Base-by-base conservation (phyloP, 2,797 vertebrate species). In the Lindbergichthys nudifrons region DNA sequence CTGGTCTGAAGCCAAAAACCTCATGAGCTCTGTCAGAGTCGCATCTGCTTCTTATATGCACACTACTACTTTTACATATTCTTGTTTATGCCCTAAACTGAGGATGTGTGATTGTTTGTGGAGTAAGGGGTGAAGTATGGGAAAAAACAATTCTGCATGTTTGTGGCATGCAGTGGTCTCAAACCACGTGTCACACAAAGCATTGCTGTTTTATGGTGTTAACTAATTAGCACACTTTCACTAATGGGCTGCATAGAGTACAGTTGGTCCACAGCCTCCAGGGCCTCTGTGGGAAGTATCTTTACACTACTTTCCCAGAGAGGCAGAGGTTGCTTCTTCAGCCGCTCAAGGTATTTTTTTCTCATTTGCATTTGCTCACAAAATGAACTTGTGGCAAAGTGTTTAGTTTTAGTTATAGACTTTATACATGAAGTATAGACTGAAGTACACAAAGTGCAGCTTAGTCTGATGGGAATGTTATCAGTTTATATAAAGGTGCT, bases 1-100 rank as follows among this genome's bases (percentile, higher is more conserved):
- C 77, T 88, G 85, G 83, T 80, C 75, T 9, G 30, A 48, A 51
- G 83, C 88, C 88, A 92, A 68, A 71, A 10, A 58, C 72, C 77
- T 77, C 70, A 62, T 30, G 61, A 75, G 53, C 75, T 76, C 57
- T 79, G 65, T 59, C 64, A 64, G 59, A 13, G 1, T 71, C 56
- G 86, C 78, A 78, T 85, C 71, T 80, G 65, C 57, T 84, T 82
- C 63, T 45, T 69, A 75, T 88, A 79, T 84, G 51, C 64, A 5
- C 54, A 46, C 73, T 50, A 18, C 56, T 43, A n/a, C 11, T 42
- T 54, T 26, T n/a, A 41, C 19, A 56, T 78, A 9, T 51, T 56
- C 54, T 63, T 72, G 62, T 83, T 86, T 85, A 61, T 81, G 64
- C 64, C 79, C 78, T 56, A 70, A 73, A 72, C 43, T 7, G 13